Evolutionary conservation across 2,888 invertebrate species (phyloP).

Genomic region (Hyalella azteca): DNA sequence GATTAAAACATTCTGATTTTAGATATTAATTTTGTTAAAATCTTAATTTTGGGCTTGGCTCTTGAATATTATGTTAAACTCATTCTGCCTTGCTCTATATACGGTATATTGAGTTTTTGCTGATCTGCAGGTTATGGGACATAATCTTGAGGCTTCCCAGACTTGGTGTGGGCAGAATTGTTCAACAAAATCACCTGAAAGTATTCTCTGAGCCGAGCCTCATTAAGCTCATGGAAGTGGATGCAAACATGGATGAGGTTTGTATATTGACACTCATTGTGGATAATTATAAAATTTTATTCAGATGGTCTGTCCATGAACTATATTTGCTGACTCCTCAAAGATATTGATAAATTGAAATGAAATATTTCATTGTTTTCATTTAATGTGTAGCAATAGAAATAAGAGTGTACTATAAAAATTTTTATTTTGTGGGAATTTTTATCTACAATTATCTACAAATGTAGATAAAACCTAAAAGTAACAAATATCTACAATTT

Average conservation of each 20-base stretch:
- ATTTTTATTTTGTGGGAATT: neutral
- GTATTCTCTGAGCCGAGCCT: slow-evolving; percentile 2
- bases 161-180: neutral
- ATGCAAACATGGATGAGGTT: neutral
- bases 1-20: too few relatives aligned
- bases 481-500: neutral
- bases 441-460: neutral
- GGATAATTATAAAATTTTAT: neutral
- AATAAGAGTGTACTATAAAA: too few relatives aligned
- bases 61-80: too few relatives aligned
- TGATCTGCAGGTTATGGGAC: slow-evolving; percentile 1
- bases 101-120: too few relatives aligned
- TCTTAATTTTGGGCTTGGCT: too few relatives aligned
- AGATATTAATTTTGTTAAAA: too few relatives aligned
- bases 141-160: neutral
- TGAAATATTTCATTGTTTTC: neutral
- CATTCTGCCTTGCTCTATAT: too few relatives aligned
- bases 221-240: neutral
- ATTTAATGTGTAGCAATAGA: neutral
- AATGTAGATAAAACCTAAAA: neutral
- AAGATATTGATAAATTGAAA: neutral
- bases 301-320: neutral
- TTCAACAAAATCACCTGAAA: neutral
- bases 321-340: neutral
- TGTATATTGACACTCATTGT: neutral